These are phyloP conservation scores for Drosophila rhopaloa DNA, from an alignment of 1,140 invertebrate genomes.

Conservation along the genomic window DNA sequence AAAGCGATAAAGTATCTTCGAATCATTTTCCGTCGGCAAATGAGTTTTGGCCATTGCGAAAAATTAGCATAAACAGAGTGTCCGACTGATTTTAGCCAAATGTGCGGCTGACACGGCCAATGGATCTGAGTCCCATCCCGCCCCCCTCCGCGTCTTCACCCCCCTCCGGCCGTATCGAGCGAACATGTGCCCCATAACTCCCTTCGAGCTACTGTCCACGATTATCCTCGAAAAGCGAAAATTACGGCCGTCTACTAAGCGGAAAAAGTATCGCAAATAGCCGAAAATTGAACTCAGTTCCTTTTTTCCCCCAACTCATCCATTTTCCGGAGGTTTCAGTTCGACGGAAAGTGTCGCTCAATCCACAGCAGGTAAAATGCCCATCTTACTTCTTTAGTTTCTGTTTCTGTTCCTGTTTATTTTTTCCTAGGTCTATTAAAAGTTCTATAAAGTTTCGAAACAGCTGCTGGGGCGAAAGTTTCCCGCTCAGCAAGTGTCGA, in stretches of 20 bases:
- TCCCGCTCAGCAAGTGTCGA: conserved; percentile 16
- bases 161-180: conserved; percentile 43
- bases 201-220: conserved; percentile 67
- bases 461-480: conserved; percentile 38
- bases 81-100: conserved; percentile 23
- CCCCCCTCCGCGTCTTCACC: conserved; percentile 31
- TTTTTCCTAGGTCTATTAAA: conserved; percentile 24
- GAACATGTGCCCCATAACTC: conserved; percentile 79
- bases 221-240: conserved; percentile 81
- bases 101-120: conserved; percentile 45
- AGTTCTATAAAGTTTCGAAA: conserved; percentile 28
- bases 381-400: neutral
- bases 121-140: conserved; percentile 36
- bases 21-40: conserved; percentile 48
- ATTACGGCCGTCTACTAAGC: conserved; percentile 70
- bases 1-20: conserved; percentile 29
- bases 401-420: conserved; percentile 2
- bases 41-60: conserved; percentile 1
- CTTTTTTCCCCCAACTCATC: conserved; percentile 15
- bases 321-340: conserved; percentile 40
- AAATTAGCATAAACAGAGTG: conserved; percentile 20
- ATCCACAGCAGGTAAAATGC: conserved; percentile 23
- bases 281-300: conserved; percentile 8
- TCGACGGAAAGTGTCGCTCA: conserved; percentile 31
- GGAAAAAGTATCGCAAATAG: conserved; percentile 82